Base-by-base conservation (phyloP, 2,113 vertebrate species). In the Heptranchias perlo region DNA sequence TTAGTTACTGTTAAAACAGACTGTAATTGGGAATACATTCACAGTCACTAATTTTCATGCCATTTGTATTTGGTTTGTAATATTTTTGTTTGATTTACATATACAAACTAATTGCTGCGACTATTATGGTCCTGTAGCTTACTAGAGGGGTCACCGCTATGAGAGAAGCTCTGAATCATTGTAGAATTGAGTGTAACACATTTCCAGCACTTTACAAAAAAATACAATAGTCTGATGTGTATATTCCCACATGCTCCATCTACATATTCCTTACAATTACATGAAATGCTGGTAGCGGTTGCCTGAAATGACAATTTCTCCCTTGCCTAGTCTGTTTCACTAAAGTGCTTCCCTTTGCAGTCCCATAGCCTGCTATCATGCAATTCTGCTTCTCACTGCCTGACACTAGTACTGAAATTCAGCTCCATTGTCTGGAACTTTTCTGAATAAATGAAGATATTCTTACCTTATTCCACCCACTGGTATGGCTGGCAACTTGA, bases 381-480 rank as follows among this genome's bases (percentile, higher is more conserved):
- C 25, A 28, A 86, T 23, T 23, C 6, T 49, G 47, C 47, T 86
- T 86, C 7, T 21, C 7, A 73, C 28, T 44, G 6, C 52, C 84
- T 87, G 23, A 87, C 23, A 49, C 7, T 44, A 86, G 52, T 31
- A 89, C 25, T 89, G 14, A 54, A 58, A 89, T 35, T 25, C 76
- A 82, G 78, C 18, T 86, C 82, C 44, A 49, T 5, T 39, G 86
- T 31, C 47, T 87, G 52, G 49, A 89, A 89, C 52, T 52, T 54
- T 87, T 52, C 6, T 7, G 25, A 69, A 31, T 69, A 69, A 23
- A 69, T 69, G n/a, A 62, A 35, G 1, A 21, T 64, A 62, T 39
- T 69, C 44, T 52, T 98, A 99, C 99, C 98, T 98, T 99, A 96
- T 97, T 98, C 99, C 99, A 99, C 95, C 98, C 99, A 44, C 96